Percentiles rank a stretch among this genome's conserved stretches.
These are phyloP conservation scores for Dipodomys spectabilis DNA, from an alignment of 2,113 vertebrate genomes.

Conservation along the genomic window DNA sequence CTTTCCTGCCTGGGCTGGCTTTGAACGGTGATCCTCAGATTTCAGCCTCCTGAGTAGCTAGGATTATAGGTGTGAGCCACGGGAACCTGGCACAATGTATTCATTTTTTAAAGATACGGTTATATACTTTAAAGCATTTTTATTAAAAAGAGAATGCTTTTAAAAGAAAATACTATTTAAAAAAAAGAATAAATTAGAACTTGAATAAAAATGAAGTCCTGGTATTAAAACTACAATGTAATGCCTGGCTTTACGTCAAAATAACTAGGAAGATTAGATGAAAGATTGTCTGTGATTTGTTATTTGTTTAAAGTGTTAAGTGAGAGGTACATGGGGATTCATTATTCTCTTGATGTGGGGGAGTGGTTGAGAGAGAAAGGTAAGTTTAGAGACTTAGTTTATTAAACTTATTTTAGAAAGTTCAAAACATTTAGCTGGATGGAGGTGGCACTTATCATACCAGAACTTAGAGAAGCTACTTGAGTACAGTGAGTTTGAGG, in stretches of 20 bases:
- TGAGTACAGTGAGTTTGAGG: too few relatives aligned
- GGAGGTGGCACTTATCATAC: neutral
- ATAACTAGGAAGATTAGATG: neutral
- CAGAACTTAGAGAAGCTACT: neutral
- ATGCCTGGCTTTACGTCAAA: constrained; percentile 22
- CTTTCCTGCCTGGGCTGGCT: too few relatives aligned
- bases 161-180: neutral
- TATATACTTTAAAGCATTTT: constrained; percentile 26
- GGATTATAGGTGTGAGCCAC: too few relatives aligned
- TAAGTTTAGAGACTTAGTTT: neutral
- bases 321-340: neutral
- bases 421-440: neutral
- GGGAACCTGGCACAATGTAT: neutral
- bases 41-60: too few relatives aligned
- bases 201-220: too few relatives aligned
- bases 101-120: constrained; percentile 7
- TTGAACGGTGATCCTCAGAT: too few relatives aligned
- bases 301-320: neutral
- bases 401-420: constrained; percentile 19
- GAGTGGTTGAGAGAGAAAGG: too few relatives aligned
- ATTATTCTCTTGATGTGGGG: neutral
- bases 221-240: neutral
- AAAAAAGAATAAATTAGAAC: neutral
- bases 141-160: too few relatives aligned
- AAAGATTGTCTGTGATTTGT: neutral